phyloP scores from a whole-genome alignment of 2,888 invertebrate species.

The Limnephilus auricula region DNA sequence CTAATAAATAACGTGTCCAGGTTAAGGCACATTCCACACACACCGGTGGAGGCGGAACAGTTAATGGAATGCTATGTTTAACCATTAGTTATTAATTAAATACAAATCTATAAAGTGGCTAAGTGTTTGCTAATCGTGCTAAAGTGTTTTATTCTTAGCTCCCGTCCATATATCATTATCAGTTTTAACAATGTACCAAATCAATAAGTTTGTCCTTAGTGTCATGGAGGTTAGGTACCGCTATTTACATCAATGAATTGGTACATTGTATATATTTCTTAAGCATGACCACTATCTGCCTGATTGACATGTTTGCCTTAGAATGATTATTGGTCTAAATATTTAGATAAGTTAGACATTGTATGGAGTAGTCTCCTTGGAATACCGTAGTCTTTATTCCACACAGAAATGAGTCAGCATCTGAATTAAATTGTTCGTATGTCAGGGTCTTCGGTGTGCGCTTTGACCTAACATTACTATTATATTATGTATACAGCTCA shows the following conservation, averaged over 20 bases:
- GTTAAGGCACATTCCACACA: constrained; percentile 46
- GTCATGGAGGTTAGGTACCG: not conserved
- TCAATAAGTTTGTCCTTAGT: constrained; percentile 31
- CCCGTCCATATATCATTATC: constrained; percentile 20
- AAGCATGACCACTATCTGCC: not conserved
- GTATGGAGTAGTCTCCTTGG: not conserved
- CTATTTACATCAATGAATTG: not conserved
- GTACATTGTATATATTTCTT: constrained; percentile 8
- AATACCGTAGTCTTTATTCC: not conserved
- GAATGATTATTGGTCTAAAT: not conserved
- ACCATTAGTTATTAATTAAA: constrained; percentile 27
- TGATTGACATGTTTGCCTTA: constrained; percentile 2
- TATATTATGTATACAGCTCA: not conserved
- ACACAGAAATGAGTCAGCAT: not conserved
- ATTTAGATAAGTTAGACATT: not conserved
- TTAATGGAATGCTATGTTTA: not conserved
- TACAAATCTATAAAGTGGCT: constrained; percentile 16
- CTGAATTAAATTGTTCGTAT: not conserved
- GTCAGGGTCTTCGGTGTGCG: not conserved
- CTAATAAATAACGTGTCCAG: constrained; percentile 14
- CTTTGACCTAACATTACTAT: not conserved
- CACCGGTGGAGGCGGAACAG: constrained; percentile 48
- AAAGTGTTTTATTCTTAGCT: constrained; percentile 30
- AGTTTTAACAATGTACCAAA: constrained; percentile 9
- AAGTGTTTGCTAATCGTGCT: constrained; percentile 25